Base-by-base conservation (phyloP, 2,797 vertebrate genomes). In the Danio choprae region DNA sequence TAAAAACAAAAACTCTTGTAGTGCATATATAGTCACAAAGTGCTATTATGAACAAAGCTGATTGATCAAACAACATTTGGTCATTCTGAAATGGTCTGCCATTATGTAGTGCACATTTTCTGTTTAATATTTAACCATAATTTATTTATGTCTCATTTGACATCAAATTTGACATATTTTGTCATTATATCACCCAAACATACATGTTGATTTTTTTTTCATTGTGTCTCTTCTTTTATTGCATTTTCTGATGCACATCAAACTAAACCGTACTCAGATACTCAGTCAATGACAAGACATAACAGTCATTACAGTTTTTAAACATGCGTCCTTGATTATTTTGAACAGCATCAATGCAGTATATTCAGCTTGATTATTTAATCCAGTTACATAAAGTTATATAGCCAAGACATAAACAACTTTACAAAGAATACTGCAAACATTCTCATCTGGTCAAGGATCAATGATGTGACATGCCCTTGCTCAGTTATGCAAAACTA, bases 171-270 rank as follows among this genome's bases (percentile, higher is more conserved):
- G 6, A 15, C 16, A 29, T 12, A 53, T 40, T 12, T 40, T 51
- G 9, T 3, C 29, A 36, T 68, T n/a, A 68, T 22, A 36, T 29
- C 1, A 1, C 8, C 44, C 7, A 68, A 50, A 38, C 67, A 69
- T 51, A 5, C 15, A 18, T 69, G 18, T 38, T 51, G 15, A n/a
- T 41, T 76, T 46, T 6, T n/a, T 56, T 56, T 29, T 36, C n/a
- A 18, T 13, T 56, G 9, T 6, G 20, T 76, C 15, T 16, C 3
- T 53, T 53, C 2, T 7, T 64, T 9, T 1, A 16, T 50, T 41
- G 7, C 18, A 53, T 65, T 75, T 76, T 43, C 2, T 43, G 38
- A 76, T 36, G 9, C 65, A 9, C 38, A 74, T 20, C n/a, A 43
- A 71, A 43, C n/a, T 36, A 56, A 43, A 43, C 36, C 12, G 64